phyloP scores from a whole-genome alignment of 2,888 invertebrate species.

The Apamea epomidion region DNA sequence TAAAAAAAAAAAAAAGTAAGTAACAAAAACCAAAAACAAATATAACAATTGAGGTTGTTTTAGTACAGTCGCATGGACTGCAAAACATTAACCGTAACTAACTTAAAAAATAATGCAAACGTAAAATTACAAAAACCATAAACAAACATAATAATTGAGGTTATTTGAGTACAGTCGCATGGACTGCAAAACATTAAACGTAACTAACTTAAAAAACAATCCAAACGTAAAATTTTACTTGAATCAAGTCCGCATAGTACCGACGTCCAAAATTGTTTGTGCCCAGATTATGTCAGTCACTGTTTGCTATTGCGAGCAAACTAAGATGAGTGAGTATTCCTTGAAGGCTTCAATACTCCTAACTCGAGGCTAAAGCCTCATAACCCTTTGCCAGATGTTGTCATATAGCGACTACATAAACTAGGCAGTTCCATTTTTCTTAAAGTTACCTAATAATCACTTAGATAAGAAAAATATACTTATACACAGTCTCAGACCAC shows the following conservation, averaged over 20 bases:
- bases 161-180: conserved; percentile 30
- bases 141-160: conserved; percentile 10
- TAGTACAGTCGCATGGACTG: conserved; percentile 29
- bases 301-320: not conserved
- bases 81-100: not conserved
- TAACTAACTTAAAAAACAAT: not conserved
- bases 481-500: not conserved
- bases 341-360: not conserved
- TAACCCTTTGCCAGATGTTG: conserved; percentile 12
- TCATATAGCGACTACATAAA: not conserved
- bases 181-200: conserved; percentile 9
- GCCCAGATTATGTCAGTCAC: not conserved
- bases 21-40: not conserved
- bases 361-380: not conserved
- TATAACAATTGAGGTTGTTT: conserved; percentile 26
- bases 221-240: not conserved
- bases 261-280: not conserved
- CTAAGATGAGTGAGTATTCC: conserved; percentile 1
- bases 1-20: not conserved
- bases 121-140: not conserved
- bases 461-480: not conserved
- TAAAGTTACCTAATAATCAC: conserved; percentile 11
- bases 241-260: not conserved
- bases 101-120: no score
- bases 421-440: conserved; percentile 3